Evolutionary conservation across 2,888 invertebrate genomes (phyloP), one percentile per base, ranked within the genome.

Genomic region (Caenorhabditis auriculariae): DNA sequence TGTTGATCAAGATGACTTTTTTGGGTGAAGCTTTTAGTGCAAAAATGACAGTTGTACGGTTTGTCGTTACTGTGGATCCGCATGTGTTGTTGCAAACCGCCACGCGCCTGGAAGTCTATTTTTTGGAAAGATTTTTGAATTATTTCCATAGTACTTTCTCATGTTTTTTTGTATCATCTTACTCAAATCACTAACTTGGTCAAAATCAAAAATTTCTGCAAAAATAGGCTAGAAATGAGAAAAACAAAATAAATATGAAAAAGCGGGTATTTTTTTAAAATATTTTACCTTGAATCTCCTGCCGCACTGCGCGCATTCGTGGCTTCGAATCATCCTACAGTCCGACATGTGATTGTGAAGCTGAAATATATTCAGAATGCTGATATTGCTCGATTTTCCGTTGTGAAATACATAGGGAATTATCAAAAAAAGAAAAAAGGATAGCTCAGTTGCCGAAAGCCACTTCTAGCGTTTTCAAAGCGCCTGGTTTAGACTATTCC

Each of bases 1-100:
- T 80, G 80, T 54, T 80, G 80, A 59, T 80, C 80, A 42, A 80
- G 58, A 56, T 80, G 80, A 27, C 73, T 75, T 60, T 79, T 80
- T 60, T 80, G 80, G 0, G 73, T 80, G 67, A 80, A 80, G n/a
- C 72, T 49, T 50, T 80, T 80, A 19, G 64, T 44, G 46, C 80
- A 80, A 60, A 65, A 79, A 26, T 63, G 60, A 53, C 76, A 77
- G 12, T 49, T 47, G 47, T 78, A 80, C 15, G 76, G 74, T 32
- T 73, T 64, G 17, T 79, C 76, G 54, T 77, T 76, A 43, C 62
- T 60, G 59, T 80, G 80, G 21, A 79, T 80, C 17, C 78, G 61
- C 60, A 69, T 69, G 65, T 80, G 80, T 54, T 80, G 80, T 43
- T 78, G 77, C 6, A 80, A 69, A 3, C 80, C 80, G 4, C 80